Evolutionary conservation across 2,113 vertebrate species (phyloP), one percentile per base, ranked within the genome.

Genomic region (Zosterops japonicus): DNA sequence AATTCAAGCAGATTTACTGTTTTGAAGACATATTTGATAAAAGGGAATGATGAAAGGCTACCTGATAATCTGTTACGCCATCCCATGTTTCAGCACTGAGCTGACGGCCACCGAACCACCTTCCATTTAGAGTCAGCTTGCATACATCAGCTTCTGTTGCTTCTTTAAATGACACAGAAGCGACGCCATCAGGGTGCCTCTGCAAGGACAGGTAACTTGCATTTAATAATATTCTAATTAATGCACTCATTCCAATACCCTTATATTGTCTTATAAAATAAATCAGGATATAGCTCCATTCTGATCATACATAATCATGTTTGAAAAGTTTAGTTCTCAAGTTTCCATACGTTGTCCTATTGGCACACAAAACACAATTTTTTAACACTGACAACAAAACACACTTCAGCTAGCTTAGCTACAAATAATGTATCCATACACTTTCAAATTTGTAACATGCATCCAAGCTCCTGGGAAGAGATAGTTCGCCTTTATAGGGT

Each of bases 171-270:
- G 99, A 98, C n/a, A 99, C 98, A 3, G 99, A 99, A 12, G 99
- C 99, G 27, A 99, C 98, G 0, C 99, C 99, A 47, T 99, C 99
- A 6, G 99, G 99, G 81, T 99, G 99, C 89, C 99, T 98, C 99
- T 99, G 97, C 23, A 94, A 96, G 76, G 41, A 85, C 64, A 90
- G 10, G 79, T 41, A 83, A 78, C 8, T 39, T 78, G 36, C 11
- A 35, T 53, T 87, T 53, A 74, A 8, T 4, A 46, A 29, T 3
- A 50, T 6, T 71, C 25, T 28, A 27, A 70, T 23, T 5, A 50
- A 21, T 14, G 14, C 21, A 49, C 76, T 49, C 36, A 46, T 80
- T 86, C 46, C 59, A 88, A 27, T 11, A 79, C 8, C 22, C 31
- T 80, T 31, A 75, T 55, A 71, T 5, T 28, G 12, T 44, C 29